Percentiles rank a stretch among this genome's conserved stretches.
phyloP scores from a whole-genome alignment of 2,888 invertebrate genomes.

The Ceramica pisi region DNA sequence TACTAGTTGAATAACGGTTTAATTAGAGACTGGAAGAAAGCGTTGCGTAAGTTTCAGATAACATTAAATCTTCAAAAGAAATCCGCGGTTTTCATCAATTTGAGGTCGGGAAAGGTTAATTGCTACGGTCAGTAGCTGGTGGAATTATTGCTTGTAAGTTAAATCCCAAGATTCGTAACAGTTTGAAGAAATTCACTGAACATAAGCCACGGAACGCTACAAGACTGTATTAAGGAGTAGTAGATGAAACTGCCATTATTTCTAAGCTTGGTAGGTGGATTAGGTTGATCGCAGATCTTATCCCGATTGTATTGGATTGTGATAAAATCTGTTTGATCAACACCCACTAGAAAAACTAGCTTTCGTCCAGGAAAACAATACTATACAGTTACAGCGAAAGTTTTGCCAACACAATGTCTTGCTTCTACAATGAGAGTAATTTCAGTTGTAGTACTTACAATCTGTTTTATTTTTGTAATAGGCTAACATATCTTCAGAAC shows the following conservation, averaged over 20 bases:
- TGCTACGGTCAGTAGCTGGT: constrained; percentile 46
- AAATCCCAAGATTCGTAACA: constrained; percentile 50
- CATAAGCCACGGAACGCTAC: constrained; percentile 7
- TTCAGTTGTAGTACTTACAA: background rate
- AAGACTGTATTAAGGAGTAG: background rate
- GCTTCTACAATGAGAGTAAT: background rate
- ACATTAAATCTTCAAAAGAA: constrained; percentile 49
- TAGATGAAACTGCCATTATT: constrained; percentile 2
- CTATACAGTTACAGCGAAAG: background rate
- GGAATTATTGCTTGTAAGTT: constrained; percentile 48
- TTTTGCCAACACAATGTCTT: constrained; percentile 1
- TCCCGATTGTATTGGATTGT: constrained; percentile 2
- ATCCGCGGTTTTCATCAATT: constrained; percentile 51
- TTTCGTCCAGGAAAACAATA: constrained; percentile 2
- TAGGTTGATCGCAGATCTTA: constrained; percentile 7
- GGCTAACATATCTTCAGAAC: constrained; percentile 6
- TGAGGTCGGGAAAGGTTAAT: constrained; percentile 57
- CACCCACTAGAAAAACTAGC: background rate
- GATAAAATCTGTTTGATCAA: constrained; percentile 13
- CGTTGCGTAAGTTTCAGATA: constrained; percentile 51
- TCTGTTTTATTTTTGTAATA: constrained; percentile 9
- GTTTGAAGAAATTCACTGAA: constrained; percentile 27
- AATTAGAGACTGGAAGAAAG: constrained; percentile 41
- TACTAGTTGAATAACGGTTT: constrained; percentile 47
- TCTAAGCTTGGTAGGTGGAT: background rate